phyloP scores from a whole-genome alignment of 1,140 invertebrate species.

The Anoplolepis gracilipes region DNA sequence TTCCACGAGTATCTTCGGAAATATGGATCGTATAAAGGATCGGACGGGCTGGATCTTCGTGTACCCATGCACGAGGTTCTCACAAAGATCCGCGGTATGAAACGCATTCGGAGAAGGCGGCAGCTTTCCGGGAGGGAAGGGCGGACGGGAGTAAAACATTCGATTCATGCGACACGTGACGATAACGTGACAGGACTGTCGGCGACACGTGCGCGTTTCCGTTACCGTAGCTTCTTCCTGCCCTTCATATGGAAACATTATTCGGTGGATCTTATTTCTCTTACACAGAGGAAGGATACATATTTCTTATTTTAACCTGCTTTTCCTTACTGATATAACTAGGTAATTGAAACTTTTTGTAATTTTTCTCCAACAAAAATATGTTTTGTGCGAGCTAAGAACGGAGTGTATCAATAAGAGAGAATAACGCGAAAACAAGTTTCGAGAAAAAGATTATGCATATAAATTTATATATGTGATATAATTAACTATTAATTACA shows the following conservation, averaged over 20 bases:
- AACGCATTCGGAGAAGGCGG: constrained; percentile 56
- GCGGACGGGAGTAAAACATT: constrained; percentile 69
- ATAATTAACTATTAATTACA: neutral
- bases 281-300: neutral
- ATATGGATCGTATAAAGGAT: constrained; percentile 72
- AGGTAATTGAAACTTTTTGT: constrained; percentile 10
- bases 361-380: neutral
- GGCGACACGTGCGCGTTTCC: constrained; percentile 65
- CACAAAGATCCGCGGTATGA: constrained; percentile 59
- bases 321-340: neutral
- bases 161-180: constrained; percentile 78
- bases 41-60: constrained; percentile 56
- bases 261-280: constrained; percentile 49
- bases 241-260: constrained; percentile 39
- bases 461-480: neutral
- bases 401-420: neutral
- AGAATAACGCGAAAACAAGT: neutral
- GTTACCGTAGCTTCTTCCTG: constrained; percentile 44
- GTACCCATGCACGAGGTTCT: constrained; percentile 67
- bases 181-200: constrained; percentile 82
- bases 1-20: constrained; percentile 67
- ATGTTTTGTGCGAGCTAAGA: neutral
- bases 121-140: constrained; percentile 65
- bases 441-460: no score
- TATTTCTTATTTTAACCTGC: neutral